Percentiles rank a stretch among this genome's conserved stretches.
Evolutionary conservation across 53 echinoderm and acorn worm species (phyloP).

Genomic region (Holothuria leucospilota): DNA sequence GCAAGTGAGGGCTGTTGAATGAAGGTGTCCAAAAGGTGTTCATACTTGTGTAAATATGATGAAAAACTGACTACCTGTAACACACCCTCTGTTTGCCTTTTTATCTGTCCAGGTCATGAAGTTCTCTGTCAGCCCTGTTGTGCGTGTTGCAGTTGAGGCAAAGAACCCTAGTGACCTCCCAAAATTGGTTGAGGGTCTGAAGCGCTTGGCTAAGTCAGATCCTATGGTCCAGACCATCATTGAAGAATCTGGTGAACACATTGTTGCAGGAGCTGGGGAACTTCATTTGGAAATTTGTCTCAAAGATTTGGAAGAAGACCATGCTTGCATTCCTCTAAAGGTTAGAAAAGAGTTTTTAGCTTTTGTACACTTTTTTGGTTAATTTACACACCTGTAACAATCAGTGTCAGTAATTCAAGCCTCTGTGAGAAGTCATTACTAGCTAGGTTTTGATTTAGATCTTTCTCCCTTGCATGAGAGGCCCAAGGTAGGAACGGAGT

Average conservation of each 20-base stretch:
- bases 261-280: constrained; percentile 96
- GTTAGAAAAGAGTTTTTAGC: constrained; percentile 29
- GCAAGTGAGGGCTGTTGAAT: too few species aligned
- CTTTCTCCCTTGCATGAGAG: too few species aligned
- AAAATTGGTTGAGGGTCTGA: constrained; percentile 94
- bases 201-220: constrained; percentile 93
- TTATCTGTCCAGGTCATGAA: constrained; percentile 77
- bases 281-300: constrained; percentile 98
- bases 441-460: too few species aligned
- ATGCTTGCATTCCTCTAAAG: constrained; percentile 91
- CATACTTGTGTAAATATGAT: too few species aligned
- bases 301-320: constrained; percentile 98
- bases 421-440: too few species aligned
- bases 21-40: too few species aligned
- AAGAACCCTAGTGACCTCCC: constrained; percentile 91
- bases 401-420: too few species aligned
- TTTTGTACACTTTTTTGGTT: too few species aligned
- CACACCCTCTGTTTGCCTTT: too few species aligned
- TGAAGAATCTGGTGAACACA: constrained; percentile 98
- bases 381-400: too few species aligned
- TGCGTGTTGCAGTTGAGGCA: constrained; percentile 93
- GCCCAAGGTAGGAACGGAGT: too few species aligned
- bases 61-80: too few species aligned
- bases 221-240: constrained; percentile 94
- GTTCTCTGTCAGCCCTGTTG: constrained; percentile 97